Percentiles rank a stretch among this genome's conserved stretches.
These are phyloP conservation scores for Rhinolophus ferrumequinum DNA, from an alignment of 2,113 vertebrate species.

Conservation along the genomic window DNA sequence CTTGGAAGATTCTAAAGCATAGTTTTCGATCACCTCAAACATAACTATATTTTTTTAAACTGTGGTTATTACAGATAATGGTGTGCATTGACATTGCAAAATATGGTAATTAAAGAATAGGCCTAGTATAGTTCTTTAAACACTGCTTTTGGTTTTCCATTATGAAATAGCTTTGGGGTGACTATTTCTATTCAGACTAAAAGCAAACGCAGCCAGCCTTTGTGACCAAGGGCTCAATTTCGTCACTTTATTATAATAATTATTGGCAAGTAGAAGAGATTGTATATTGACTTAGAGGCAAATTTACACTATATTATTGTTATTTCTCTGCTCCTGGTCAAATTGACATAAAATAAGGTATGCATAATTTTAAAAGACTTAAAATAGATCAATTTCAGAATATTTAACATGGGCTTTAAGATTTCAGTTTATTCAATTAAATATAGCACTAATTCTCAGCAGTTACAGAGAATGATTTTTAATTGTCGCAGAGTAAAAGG, in stretches of 20 bases:
- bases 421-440: constrained; percentile 79
- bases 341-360: not conserved
- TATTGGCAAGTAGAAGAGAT: constrained; percentile 65
- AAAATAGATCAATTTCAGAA: constrained; percentile 67
- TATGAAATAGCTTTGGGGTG: constrained; percentile 51
- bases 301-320: constrained; percentile 70
- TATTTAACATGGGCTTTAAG: constrained; percentile 58
- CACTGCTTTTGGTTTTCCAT: constrained; percentile 62
- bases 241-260: constrained; percentile 63
- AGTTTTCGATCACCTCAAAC: not conserved
- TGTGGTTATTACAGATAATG: not conserved
- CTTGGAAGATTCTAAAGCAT: not conserved
- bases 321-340: constrained; percentile 28
- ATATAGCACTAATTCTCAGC: constrained; percentile 74
- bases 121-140: constrained; percentile 58
- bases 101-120: constrained; percentile 61
- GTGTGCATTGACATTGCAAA: constrained; percentile 36
- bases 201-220: constrained; percentile 15
- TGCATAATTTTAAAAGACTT: not conserved
- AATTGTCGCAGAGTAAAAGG: constrained; percentile 71
- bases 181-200: constrained; percentile 47
- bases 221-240: constrained; percentile 71
- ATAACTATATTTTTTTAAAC: not conserved
- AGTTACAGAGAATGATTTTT: constrained; percentile 74
- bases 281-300: constrained; percentile 52